These are phyloP conservation scores for Cancer borealis DNA, from an alignment of 2,888 invertebrate genomes.

Conservation along the genomic window DNA sequence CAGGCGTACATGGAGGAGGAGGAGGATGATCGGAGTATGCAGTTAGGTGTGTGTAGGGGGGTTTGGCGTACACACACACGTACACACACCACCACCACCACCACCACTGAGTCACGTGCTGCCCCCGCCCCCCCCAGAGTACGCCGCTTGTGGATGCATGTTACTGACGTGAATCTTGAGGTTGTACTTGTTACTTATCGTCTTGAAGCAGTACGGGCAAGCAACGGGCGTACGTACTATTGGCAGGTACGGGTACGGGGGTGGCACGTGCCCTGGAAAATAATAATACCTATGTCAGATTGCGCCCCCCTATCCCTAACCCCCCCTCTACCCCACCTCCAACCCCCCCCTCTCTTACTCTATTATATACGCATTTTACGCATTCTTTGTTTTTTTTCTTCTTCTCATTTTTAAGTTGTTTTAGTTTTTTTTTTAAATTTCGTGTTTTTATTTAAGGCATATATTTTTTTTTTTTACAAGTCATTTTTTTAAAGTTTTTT, in stretches of 20 bases:
- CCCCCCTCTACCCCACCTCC: not conserved
- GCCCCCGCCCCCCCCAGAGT: not conserved
- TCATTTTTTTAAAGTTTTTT: too few species aligned
- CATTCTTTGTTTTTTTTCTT: too few species aligned
- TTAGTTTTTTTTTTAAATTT: too few species aligned
- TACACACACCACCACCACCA: not conserved
- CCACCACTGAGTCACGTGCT: slow-evolving; percentile 46
- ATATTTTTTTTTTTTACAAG: too few species aligned
- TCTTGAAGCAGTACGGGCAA: slow-evolving; percentile 76
- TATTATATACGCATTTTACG: not conserved
- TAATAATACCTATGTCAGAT: slow-evolving; percentile 58
- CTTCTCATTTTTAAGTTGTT: too few species aligned
- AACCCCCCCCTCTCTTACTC: not conserved
- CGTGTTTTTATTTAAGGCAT: too few species aligned
- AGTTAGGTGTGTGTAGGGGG: not conserved
- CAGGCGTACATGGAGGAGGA: not conserved
- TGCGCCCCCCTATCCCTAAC: not conserved
- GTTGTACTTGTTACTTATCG: slow-evolving; percentile 77
- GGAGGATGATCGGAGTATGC: not conserved
- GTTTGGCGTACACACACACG: not conserved
- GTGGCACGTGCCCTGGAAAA: slow-evolving; percentile 61
- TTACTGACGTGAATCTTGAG: slow-evolving; percentile 76
- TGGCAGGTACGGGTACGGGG: slow-evolving; percentile 52
- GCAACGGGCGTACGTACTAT: slow-evolving; percentile 68
- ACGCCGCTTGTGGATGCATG: slow-evolving; percentile 70